Base-by-base conservation (phyloP, 1,140 invertebrate genomes). In the Mycetomoellerius zeteki region DNA sequence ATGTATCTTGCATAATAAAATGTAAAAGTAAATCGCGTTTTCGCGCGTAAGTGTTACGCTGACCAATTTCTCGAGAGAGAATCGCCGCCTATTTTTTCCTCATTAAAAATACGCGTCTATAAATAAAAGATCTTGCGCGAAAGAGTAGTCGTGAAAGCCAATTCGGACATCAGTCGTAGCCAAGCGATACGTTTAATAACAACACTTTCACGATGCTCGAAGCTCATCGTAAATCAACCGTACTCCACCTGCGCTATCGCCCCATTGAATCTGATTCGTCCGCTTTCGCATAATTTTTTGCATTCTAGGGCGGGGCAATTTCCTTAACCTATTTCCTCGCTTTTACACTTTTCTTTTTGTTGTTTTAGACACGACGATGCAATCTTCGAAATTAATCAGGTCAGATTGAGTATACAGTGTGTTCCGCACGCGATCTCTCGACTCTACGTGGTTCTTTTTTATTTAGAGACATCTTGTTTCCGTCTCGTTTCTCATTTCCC, bases 131-230 rank as follows among this genome's bases (percentile, higher is more conserved):
- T 82, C 24, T n/a, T 58, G 67, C 80, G 24, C 50, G 67, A 78
- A 85, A 52, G 47, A 85, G 75, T 37, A 43, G 56, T 47, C 43
- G 82, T 85, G 72, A 85, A 78, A 85, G 82, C 76, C 56, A 81
- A 85, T 81, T 67, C 60, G 82, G 27, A 50, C 58, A 47, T 12
- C 30, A 14, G 56, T 60, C 16, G n/a, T 24, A 76, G 47, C 21
- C 50, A 56, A 21, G 21, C 67, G 52, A 72, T 72, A 82, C 67
- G 67, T 82, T 58, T 73, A 81, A 82, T 82, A 73, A 82, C 77
- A 80, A 69, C 80, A 82, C 67, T 82, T 82, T 82, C 80, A 73
- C 67, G 80, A 82, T 52, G 60, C 60, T 50, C 19, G 43, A 27
- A 58, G 67, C 67, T 72, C 65, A 54, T 47, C 19, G 67, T 72